Percentiles rank a stretch among this genome's conserved stretches.
These are phyloP conservation scores for Benitochromis conjunctus DNA, from an alignment of 2,113 vertebrate genomes.

Conservation along the genomic window DNA sequence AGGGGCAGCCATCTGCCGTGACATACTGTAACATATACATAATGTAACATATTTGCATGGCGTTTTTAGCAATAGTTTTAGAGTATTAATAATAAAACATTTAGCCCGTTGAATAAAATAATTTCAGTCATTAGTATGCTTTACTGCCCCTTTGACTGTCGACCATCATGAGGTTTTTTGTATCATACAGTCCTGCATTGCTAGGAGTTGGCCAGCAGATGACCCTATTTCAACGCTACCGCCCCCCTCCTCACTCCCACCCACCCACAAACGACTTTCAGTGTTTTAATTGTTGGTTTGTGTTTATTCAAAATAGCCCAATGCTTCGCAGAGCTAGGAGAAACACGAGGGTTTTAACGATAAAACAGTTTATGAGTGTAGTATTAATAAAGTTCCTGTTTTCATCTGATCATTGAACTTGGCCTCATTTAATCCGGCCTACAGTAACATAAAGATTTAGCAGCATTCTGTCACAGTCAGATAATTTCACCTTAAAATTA, in stretches of 20 bases:
- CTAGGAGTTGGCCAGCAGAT: background rate
- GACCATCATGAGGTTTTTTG: background rate
- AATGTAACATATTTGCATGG: too few species aligned
- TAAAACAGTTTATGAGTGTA: accelerated
- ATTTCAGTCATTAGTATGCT: background rate
- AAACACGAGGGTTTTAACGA: background rate
- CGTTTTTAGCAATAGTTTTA: too few species aligned
- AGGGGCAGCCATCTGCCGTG: background rate
- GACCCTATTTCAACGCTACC: background rate
- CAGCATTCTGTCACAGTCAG: background rate
- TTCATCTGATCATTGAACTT: background rate
- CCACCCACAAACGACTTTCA: background rate
- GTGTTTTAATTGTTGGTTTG: background rate
- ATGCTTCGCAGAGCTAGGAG: background rate
- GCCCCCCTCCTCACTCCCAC: background rate
- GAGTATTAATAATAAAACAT: background rate
- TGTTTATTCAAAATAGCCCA: background rate
- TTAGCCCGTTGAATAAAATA: background rate
- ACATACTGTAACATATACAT: too few species aligned
- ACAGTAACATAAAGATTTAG: background rate
- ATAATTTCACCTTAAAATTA: background rate
- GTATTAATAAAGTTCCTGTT: background rate
- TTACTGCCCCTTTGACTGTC: background rate
- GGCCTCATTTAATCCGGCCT: background rate
- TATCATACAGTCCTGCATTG: background rate